These are phyloP conservation scores for Sebastiscus tertius DNA, from an alignment of 2,797 vertebrate species.

Conservation along the genomic window DNA sequence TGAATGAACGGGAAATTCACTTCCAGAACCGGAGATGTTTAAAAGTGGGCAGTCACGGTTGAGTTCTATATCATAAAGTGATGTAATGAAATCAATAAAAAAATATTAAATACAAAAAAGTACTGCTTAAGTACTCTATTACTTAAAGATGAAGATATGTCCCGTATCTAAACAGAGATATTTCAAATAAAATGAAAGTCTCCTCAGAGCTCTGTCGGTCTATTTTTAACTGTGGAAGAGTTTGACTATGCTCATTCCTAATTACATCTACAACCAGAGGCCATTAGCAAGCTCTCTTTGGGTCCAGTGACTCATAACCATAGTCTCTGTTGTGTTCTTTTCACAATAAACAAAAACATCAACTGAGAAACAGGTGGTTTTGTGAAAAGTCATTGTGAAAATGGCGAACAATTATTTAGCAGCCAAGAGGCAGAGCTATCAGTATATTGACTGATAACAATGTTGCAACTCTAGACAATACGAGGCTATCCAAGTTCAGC, in stretches of 20 bases:
- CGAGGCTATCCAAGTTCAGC: not conserved
- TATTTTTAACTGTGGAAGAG: not conserved
- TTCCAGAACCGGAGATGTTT: no score
- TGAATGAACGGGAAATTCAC: no score
- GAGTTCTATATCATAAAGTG: not conserved
- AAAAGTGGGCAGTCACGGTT: no score
- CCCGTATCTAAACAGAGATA: conserved; percentile 9
- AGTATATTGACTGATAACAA: conserved; percentile 3
- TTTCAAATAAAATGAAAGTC: not conserved
- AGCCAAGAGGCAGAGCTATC: not conserved
- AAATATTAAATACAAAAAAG: not conserved
- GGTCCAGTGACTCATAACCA: not conserved
- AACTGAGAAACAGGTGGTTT: not conserved
- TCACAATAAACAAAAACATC: conserved; percentile 23
- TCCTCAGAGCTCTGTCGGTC: not conserved
- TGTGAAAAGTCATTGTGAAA: not conserved
- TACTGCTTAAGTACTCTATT: not conserved
- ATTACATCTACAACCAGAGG: conserved; percentile 11
- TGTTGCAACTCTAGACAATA: not conserved
- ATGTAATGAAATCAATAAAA: not conserved
- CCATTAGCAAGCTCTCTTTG: conserved; percentile 11
- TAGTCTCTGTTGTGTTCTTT: conserved; percentile 6
- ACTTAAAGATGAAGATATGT: not conserved
- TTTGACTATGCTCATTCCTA: not conserved
- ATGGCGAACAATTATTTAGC: not conserved